These are phyloP conservation scores for Coturnix japonica DNA, from an alignment of 2,113 vertebrate species.

Conservation along the genomic window DNA sequence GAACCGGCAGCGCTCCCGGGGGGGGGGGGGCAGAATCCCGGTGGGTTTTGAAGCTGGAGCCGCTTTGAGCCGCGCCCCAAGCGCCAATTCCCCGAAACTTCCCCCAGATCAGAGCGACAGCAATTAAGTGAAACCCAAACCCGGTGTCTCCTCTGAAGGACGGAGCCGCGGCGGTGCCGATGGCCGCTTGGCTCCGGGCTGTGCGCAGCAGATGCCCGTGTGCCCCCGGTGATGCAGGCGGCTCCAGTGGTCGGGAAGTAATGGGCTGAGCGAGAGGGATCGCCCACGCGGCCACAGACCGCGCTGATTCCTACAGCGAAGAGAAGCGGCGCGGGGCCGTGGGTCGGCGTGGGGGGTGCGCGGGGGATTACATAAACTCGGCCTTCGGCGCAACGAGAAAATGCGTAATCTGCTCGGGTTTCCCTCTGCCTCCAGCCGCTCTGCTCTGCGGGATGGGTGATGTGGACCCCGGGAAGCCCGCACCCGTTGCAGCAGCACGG, in stretches of 20 bases:
- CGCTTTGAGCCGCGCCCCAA: fast-evolving
- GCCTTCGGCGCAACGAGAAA: neutral
- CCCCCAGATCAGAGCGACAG: fast-evolving
- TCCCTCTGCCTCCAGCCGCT: slow-evolving; percentile 23
- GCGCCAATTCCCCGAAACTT: neutral
- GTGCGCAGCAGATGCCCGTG: neutral
- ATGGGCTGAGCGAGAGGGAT: neutral
- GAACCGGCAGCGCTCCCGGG: neutral
- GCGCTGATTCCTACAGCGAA: neutral
- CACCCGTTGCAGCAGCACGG: neutral
- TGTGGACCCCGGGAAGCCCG: neutral
- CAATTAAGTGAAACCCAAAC: neutral
- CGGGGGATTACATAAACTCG: neutral
- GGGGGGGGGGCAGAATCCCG: neutral
- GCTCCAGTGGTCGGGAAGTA: neutral
- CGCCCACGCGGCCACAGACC: no score
- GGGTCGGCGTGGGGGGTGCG: neutral
- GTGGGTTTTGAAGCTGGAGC: neutral
- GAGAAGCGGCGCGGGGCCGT: neutral
- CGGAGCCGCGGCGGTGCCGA: no score
- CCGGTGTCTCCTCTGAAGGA: neutral
- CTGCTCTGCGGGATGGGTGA: slow-evolving; percentile 2
- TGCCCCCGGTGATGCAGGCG: neutral
- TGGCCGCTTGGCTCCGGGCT: neutral
- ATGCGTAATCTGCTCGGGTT: slow-evolving; percentile 10